Evolutionary conservation across 2,113 vertebrate genomes (phyloP), one percentile per base, ranked within the genome.

Genomic region (Suncus etruscus): DNA sequence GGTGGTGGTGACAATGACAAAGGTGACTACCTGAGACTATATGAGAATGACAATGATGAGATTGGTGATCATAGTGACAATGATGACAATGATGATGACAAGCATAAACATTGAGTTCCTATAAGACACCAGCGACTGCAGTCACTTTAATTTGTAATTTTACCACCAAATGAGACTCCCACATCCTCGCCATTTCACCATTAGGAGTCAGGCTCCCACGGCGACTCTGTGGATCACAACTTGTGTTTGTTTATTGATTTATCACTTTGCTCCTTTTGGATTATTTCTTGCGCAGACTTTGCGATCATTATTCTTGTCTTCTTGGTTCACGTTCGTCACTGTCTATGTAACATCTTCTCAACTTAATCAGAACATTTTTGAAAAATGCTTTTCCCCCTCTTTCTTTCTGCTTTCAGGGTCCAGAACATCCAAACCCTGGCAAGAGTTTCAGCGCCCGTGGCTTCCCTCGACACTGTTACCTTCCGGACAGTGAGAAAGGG

Each of bases 381-480:
- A 31, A 54, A 87, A 74, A 50, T 18, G 1, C 12, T 6, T 81
- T 68, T 54, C 1, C 11, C 15, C 91, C 87, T 82, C 66, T 81
- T 25, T 16, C 45, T 27, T 73, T 95, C 90, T 70, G 68, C 18
- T 81, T 51, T 5, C 95, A 99, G 99, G 99, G 99, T 76, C 98
- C 98, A 27, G 99, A 99, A 93, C 99, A 99, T 90, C 98, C 99
- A 0, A 99, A 99, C 94, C 98, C 98, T 0, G 99, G 98, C 85
- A 99, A 99, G 96, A 98, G 98, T 89, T 99, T 98, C 97, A 99
- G 99, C 0, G 98, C 99, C 95, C 98, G 99, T 20, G 99, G 99
- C 86, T 99, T 99, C 83, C 99, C 99, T 1, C 97, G 99, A 94
- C 99, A 99, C 92, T 99, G 99, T 95, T 99, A 99, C 98, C 98